Conservation (phyloP, 1,140 invertebrate genomes). For the Stenopsyche tienmushanensis region DNA sequence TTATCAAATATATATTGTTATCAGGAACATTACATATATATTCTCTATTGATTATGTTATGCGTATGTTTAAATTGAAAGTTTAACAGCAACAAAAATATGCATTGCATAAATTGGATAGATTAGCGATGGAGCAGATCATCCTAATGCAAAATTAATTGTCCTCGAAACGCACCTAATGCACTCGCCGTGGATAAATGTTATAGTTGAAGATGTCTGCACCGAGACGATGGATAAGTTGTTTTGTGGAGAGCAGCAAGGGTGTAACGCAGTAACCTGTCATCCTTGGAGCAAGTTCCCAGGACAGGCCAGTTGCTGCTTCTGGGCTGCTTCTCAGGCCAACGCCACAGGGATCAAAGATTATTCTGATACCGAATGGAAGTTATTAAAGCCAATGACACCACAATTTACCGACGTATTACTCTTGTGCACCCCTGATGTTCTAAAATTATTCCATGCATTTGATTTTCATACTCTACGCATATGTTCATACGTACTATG, state of each 20-base stretch:
- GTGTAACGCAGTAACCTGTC: conserved; percentile 23
- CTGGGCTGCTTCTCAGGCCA: background rate
- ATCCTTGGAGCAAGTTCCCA: conserved; percentile 22
- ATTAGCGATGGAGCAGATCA: background rate
- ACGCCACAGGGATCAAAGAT: background rate
- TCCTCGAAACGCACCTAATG: background rate
- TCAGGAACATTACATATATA: too few relatives aligned
- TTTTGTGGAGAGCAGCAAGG: background rate
- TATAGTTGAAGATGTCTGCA: background rate
- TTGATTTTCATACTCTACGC: too few relatives aligned
- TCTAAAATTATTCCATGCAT: too few relatives aligned
- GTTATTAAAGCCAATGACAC: conserved; percentile 14
- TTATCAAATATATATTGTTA: too few relatives aligned
- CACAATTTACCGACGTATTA: background rate
- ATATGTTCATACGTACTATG: too few relatives aligned
- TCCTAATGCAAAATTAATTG: background rate
- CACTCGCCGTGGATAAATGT: background rate
- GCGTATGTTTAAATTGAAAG: too few relatives aligned
- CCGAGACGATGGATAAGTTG: background rate
- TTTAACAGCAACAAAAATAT: too few relatives aligned
- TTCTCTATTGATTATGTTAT: too few relatives aligned
- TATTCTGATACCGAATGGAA: background rate
- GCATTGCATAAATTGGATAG: background rate
- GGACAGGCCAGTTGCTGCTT: background rate
- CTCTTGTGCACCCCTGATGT: background rate